These are phyloP conservation scores for Zele albiditarsus DNA, from an alignment of 2,888 invertebrate genomes.

Conservation along the genomic window DNA sequence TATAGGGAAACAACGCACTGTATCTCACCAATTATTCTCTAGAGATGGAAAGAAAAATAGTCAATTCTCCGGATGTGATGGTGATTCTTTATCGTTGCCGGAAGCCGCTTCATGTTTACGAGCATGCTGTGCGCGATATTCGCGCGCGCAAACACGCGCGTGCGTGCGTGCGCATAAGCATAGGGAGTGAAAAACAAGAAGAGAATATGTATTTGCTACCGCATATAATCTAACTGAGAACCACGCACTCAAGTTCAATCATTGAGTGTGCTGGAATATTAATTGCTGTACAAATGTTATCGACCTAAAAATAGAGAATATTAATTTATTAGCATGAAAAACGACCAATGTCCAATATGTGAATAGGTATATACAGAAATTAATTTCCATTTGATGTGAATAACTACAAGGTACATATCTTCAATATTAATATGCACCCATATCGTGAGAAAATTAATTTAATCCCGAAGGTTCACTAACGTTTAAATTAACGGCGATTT, in stretches of 20 bases:
- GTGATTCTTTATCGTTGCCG: constrained; percentile 17
- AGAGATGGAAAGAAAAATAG: constrained; percentile 7
- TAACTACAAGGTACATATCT: background rate
- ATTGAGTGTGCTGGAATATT: constrained; percentile 23
- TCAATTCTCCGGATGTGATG: constrained; percentile 4
- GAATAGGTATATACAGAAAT: background rate
- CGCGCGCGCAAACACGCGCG: constrained; percentile 11
- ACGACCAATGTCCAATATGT: background rate
- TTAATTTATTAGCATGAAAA: background rate
- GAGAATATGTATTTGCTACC: constrained; percentile 22
- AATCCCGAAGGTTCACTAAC: background rate
- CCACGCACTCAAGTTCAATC: constrained; percentile 7
- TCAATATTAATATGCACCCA: background rate
- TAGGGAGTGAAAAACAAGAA: background rate
- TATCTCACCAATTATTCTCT: too few relatives aligned
- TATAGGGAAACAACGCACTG: too few relatives aligned
- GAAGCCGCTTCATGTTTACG: constrained; percentile 32
- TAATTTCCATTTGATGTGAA: background rate
- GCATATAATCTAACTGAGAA: background rate
- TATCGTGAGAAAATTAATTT: background rate
- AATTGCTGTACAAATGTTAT: background rate
- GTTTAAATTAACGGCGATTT: background rate
- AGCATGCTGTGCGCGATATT: constrained; percentile 18
- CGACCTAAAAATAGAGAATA: background rate
- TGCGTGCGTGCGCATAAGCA: constrained; percentile 17